Evolutionary conservation across 2,888 invertebrate species (phyloP), one percentile per base, ranked within the genome.

Genomic region (Apamea sordens): DNA sequence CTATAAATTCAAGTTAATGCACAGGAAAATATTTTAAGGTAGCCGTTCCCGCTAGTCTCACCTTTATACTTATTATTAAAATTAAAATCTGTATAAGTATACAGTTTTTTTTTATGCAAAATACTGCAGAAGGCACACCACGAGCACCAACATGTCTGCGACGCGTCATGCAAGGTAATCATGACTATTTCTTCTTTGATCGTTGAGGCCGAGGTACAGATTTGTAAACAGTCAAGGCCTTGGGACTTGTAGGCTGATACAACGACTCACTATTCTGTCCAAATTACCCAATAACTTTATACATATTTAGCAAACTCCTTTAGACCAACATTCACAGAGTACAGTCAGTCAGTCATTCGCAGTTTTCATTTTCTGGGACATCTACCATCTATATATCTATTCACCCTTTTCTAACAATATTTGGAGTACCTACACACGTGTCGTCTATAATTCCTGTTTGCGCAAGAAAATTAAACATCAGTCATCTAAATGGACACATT

Each of bases 381-480:
- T n/a, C 50, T 50, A 50, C 0, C 50, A 13, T 15, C 50, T 50
- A 50, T 5, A 15, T 41, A 44, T 11, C 18, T 67, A n/a, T 41
- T 18, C 18, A 50, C 2, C 28, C 13, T 15, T 15, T 18, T 21
- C 6, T 18, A 28, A 24, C 8, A 41, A 53, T 7, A 44, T 32
- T 44, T 15, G 24, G n/a, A 59, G 18, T 59, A 28, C 56, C 18
- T 7, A 10, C 21, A n/a, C 53, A 56, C 56, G 24, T 56, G 36
- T 18, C 36, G 28, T 36, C 24, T 36, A 56, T 56, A 56, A 56
- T 44, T 65, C 36, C 15, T 71, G 32, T 71, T 28, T 80, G 36
- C 24, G 28, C 80, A 65, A 59, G 15, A 59, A 80, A 47, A 80
- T 71, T 47, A 65, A 47, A 65, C 36, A 71, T 65, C 24, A 71